phyloP scores from a whole-genome alignment of 2,113 vertebrate genomes.

The Colossoma macropomum region DNA sequence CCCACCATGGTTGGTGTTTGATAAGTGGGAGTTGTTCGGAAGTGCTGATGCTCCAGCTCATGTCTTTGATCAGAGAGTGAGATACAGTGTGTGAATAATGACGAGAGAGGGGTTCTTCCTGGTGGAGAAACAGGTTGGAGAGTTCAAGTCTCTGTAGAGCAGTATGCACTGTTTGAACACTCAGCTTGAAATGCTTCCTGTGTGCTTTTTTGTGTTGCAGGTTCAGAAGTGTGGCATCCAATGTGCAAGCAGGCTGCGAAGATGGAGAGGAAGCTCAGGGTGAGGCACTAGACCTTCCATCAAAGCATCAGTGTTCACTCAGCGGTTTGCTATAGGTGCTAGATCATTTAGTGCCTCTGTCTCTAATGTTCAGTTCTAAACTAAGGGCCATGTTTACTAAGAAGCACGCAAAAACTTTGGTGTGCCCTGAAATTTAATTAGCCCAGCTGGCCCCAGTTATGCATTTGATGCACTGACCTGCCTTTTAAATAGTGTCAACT shows the following conservation, averaged over 20 bases:
- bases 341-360: background rate
- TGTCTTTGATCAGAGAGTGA: slow-evolving; percentile 35
- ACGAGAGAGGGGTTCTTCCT: background rate
- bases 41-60: slow-evolving; percentile 54
- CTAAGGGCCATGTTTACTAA: too few relatives aligned
- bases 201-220: slow-evolving; percentile 68
- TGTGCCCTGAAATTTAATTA: too few relatives aligned
- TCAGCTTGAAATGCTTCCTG: background rate
- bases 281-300: slow-evolving; percentile 71
- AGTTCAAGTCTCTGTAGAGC: too few relatives aligned
- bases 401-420: too few relatives aligned
- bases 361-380: too few relatives aligned
- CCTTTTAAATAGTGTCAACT: too few relatives aligned
- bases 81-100: slow-evolving; percentile 1
- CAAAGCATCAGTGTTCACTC: background rate
- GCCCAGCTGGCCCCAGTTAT: too few relatives aligned
- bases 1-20: slow-evolving; percentile 14
- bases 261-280: slow-evolving; percentile 94
- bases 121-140: background rate
- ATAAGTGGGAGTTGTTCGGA: slow-evolving; percentile 60
- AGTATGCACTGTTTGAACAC: too few relatives aligned
- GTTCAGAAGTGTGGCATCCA: slow-evolving; percentile 96
- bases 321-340: background rate
- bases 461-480: too few relatives aligned
- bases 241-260: slow-evolving; percentile 94